Percentiles rank a stretch among this genome's conserved stretches.
phyloP scores from a whole-genome alignment of 2,797 vertebrate genomes.

The Eulemur coronatus region DNA sequence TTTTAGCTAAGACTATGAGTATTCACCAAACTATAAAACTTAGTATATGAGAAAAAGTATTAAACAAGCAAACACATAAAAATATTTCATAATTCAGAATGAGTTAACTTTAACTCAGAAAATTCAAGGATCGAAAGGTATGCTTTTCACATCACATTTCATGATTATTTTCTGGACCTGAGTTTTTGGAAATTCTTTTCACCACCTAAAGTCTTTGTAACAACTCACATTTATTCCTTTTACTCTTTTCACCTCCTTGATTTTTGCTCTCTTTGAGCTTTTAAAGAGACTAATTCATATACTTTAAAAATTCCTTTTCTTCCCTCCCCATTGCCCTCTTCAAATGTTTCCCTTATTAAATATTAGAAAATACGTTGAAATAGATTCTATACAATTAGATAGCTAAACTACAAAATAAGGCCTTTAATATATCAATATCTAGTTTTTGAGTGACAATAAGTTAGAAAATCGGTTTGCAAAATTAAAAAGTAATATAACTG shows the following conservation, averaged over 20 bases:
- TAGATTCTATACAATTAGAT: not conserved
- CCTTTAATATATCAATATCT: not conserved
- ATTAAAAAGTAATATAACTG: not conserved
- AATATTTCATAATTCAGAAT: not conserved
- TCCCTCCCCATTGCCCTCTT: not conserved
- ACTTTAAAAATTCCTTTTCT: not conserved
- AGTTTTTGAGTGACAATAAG: not conserved
- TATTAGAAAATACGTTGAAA: not conserved
- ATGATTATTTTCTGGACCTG: not conserved
- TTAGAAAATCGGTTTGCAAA: not conserved
- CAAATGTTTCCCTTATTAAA: not conserved
- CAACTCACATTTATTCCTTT: not conserved
- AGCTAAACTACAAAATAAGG: not conserved
- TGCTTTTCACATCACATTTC: not conserved
- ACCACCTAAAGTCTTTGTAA: not conserved
- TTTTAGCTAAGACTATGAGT: not conserved
- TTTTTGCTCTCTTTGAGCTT: not conserved
- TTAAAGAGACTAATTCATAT: not conserved
- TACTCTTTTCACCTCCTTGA: not conserved
- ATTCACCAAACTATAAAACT: not conserved
- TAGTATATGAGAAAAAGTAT: not conserved
- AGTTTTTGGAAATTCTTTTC: not conserved
- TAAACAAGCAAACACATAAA: not conserved
- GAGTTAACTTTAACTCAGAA: not conserved
- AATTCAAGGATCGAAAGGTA: not conserved